These are phyloP conservation scores for Gymnorhina tibicen DNA, from an alignment of 2,113 vertebrate species.

Conservation along the genomic window DNA sequence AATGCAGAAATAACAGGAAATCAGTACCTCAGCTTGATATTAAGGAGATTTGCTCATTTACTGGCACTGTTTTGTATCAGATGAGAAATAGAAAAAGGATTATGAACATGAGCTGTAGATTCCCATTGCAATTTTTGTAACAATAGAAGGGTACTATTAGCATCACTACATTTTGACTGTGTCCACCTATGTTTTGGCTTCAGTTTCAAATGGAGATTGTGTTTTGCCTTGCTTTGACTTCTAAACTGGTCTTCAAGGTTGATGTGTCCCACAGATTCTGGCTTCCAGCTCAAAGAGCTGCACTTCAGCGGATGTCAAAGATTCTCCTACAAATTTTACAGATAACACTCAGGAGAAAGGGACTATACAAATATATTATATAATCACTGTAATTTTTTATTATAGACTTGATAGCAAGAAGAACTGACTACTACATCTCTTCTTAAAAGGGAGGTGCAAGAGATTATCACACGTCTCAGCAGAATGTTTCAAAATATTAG, in stretches of 20 bases:
- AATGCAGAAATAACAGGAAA: conserved; percentile 44
- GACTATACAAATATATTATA: not conserved
- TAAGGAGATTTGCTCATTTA: conserved; percentile 29
- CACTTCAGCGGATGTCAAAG: not conserved
- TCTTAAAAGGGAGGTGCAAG: not conserved
- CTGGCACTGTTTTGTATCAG: not conserved
- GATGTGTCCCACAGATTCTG: not conserved
- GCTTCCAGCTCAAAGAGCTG: not conserved
- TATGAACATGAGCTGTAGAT: not conserved
- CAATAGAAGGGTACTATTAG: not conserved
- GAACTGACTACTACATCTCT: not conserved
- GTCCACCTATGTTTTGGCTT: not conserved
- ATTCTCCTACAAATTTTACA: not conserved
- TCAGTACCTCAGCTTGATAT: conserved; percentile 17
- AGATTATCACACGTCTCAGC: not conserved
- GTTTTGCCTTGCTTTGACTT: conserved; percentile 13
- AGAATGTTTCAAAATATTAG: not conserved
- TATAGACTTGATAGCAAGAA: not conserved
- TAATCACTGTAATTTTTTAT: not conserved
- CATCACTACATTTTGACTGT: not conserved
- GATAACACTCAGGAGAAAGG: not conserved
- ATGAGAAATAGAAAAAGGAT: conserved; percentile 27
- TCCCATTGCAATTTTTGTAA: conserved; percentile 1
- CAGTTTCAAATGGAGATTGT: not conserved
- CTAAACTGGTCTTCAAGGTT: not conserved